Evolutionary conservation across 2,888 invertebrate genomes (phyloP).

Genomic region (Drosophila borealis): DNA sequence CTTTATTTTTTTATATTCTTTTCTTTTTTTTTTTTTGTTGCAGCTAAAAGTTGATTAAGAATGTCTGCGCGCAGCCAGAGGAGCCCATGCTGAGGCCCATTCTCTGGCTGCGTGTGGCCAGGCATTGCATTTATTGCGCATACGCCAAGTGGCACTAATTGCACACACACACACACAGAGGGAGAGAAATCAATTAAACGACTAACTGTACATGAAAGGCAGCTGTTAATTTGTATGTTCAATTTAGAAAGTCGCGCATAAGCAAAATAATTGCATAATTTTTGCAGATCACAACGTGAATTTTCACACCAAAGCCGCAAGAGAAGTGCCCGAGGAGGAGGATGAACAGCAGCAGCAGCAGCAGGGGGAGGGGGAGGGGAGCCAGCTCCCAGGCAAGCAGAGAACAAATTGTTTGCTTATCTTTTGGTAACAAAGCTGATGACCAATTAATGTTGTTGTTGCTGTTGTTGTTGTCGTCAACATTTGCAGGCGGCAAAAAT

Average conservation of each 20-base stretch:
- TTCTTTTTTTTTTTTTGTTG: conserved; percentile 21
- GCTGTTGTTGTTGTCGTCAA: conserved; percentile 45
- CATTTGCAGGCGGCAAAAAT: conserved; percentile 66
- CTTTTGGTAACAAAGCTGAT: conserved; percentile 69
- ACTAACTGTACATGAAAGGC: conserved; percentile 60
- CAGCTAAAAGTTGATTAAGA: conserved; percentile 64
- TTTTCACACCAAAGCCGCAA: conserved; percentile 55
- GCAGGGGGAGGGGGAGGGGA: not conserved
- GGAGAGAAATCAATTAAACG: conserved; percentile 57
- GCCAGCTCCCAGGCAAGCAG: conserved; percentile 25
- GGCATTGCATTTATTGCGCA: conserved; percentile 63
- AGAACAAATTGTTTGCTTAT: conserved; percentile 74
- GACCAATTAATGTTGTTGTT: conserved; percentile 80
- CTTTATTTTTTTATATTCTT: not conserved
- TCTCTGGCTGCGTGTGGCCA: conserved; percentile 62
- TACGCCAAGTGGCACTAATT: conserved; percentile 75
- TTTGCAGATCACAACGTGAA: conserved; percentile 38
- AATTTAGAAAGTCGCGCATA: conserved; percentile 72
- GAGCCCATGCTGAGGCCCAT: conserved; percentile 34
- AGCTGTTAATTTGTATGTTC: conserved; percentile 51
- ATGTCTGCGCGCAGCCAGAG: conserved; percentile 42
- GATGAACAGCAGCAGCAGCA: not conserved
- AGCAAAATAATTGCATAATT: conserved; percentile 71
- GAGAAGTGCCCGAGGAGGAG: not conserved
- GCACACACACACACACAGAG: conserved; percentile 28